phyloP scores from a whole-genome alignment of 2,888 invertebrate genomes.

The Callosobruchus maculatus region DNA sequence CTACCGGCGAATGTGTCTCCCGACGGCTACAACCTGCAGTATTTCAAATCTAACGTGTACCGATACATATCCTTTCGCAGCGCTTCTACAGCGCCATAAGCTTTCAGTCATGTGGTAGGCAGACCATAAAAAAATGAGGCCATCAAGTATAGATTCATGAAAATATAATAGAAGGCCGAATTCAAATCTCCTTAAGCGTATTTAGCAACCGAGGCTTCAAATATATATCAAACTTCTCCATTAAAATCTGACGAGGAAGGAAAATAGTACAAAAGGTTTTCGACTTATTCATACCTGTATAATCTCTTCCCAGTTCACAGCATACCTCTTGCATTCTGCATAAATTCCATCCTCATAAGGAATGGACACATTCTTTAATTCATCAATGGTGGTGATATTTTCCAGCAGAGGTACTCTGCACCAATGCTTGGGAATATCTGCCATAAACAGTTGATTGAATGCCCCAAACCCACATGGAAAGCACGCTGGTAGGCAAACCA shows the following conservation, averaged over 20 bases:
- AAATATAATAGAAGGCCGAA: no score
- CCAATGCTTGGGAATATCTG: constrained; percentile 84
- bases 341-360: constrained; percentile 58
- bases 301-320: constrained; percentile 66
- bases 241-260: neutral
- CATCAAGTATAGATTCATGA: no score
- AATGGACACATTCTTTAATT: constrained; percentile 63
- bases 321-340: constrained; percentile 66
- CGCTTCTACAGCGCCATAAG: no score
- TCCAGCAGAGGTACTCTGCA: constrained; percentile 69
- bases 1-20: no score
- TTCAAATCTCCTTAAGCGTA: no score
- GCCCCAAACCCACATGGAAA: constrained; percentile 89
- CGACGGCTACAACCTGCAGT: no score
- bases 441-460: constrained; percentile 91
- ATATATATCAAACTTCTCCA: no score
- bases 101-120: no score
- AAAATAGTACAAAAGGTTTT: neutral
- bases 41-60: no score
- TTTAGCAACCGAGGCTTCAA: no score
- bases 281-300: constrained; percentile 37
- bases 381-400: constrained; percentile 55
- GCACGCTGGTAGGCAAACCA: constrained; percentile 85
- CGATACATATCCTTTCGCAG: no score
- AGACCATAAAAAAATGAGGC: no score